A percentile compares a stretch with the other conserved stretches of the same genome.
Conservation (phyloP, 2,888 invertebrate species). For the Hirtodrosophila trivittata region DNA sequence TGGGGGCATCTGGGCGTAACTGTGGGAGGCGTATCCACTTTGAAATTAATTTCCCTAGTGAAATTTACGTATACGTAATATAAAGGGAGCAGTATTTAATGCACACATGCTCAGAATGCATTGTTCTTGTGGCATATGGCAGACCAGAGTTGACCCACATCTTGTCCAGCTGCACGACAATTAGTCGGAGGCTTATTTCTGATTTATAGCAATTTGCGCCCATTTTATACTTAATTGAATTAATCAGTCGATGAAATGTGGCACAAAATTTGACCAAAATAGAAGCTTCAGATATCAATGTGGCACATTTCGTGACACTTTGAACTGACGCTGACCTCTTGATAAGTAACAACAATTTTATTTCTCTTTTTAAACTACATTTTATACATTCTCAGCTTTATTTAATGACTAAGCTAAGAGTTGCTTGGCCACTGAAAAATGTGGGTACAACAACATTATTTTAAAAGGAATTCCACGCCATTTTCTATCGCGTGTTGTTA, state of each 20-base stretch:
- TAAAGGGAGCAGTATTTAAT: slow-evolving; percentile 21
- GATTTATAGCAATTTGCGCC: slow-evolving; percentile 38
- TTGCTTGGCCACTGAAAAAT: slow-evolving; percentile 54
- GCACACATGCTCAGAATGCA: slow-evolving; percentile 14
- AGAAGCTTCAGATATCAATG: slow-evolving; percentile 23
- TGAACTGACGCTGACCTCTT: slow-evolving; percentile 53
- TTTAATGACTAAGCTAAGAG: slow-evolving; percentile 43
- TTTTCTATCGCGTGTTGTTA: slow-evolving; percentile 51
- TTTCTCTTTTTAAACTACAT: slow-evolving; percentile 7
- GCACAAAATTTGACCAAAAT: slow-evolving; percentile 14
- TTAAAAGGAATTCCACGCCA: slow-evolving; percentile 21
- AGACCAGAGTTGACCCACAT: slow-evolving; percentile 60
- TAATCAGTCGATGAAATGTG: slow-evolving; percentile 30
- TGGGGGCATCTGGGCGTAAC: background rate
- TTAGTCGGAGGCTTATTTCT: slow-evolving; percentile 28
- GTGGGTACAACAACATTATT: slow-evolving; percentile 29
- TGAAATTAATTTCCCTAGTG: slow-evolving; percentile 77
- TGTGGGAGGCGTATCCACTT: slow-evolving; percentile 58
- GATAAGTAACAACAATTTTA: slow-evolving; percentile 7
- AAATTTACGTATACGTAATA: slow-evolving; percentile 72
- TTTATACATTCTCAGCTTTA: slow-evolving; percentile 4
- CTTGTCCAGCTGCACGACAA: slow-evolving; percentile 34
- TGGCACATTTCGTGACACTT: slow-evolving; percentile 51
- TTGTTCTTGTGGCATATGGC: slow-evolving; percentile 1
- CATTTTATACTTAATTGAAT: slow-evolving; percentile 53